These are phyloP conservation scores for Hypanus sabinus DNA, from an alignment of 2,113 vertebrate species.

Conservation along the genomic window DNA sequence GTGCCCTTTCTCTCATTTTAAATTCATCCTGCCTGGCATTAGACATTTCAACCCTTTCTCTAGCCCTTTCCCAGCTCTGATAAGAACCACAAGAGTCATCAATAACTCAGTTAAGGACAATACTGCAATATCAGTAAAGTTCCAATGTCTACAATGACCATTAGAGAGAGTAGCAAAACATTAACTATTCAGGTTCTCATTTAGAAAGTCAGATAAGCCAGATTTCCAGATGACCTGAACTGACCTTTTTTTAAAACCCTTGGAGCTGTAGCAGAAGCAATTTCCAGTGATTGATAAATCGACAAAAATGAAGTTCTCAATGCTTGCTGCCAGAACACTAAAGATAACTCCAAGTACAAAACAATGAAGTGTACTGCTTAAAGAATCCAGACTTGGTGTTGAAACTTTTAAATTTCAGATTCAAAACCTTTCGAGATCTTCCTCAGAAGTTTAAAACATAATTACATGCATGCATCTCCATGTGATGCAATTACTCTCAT, in stretches of 20 bases:
- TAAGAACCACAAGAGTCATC: too few species aligned
- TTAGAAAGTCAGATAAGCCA: neutral
- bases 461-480: neutral
- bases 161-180: neutral
- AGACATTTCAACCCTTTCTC: too few species aligned
- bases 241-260: neutral
- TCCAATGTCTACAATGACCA: neutral
- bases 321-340: neutral
- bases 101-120: neutral
- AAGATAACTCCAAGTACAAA: neutral
- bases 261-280: neutral
- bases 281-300: neutral
- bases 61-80: neutral
- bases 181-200: neutral
- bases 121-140: neutral
- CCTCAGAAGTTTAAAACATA: neutral
- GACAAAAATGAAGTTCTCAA: neutral
- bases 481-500: neutral
- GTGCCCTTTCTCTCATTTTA: too few species aligned
- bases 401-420: neutral
- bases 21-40: too few species aligned
- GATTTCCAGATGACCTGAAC: neutral
- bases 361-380: neutral
- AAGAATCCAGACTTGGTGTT: neutral
- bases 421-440: neutral